A percentile compares a stretch with the other conserved stretches of the same genome.
Conservation (phyloP, 2,113 vertebrate genomes). For the Coryphaenoides rupestris region DNA sequence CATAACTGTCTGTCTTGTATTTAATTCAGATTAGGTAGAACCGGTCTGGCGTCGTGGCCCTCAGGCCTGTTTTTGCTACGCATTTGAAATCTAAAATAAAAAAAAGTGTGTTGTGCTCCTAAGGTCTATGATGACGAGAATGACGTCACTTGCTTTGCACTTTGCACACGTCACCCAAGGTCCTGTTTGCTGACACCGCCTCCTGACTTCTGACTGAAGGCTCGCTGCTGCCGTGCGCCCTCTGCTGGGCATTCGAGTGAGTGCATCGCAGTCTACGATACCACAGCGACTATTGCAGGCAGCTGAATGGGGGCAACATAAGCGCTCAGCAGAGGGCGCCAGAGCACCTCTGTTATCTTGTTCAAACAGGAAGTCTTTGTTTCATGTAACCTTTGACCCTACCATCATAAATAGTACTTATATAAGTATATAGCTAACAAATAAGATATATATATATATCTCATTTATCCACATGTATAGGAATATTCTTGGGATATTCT, state of each 20-base stretch:
- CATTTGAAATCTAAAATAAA: too few species aligned
- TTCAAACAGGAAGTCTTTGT: constrained; percentile 53
- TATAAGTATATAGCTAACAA: not conserved
- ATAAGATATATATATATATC: too few species aligned
- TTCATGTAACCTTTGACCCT: constrained; percentile 18
- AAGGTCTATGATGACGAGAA: constrained; percentile 52
- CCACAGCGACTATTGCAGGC: not conserved
- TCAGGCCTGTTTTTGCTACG: constrained; percentile 12
- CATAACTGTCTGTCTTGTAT: constrained; percentile 41
- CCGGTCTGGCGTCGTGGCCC: constrained; percentile 17
- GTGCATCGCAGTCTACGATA: not conserved
- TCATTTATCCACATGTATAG: too few species aligned
- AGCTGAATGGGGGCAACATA: not conserved
- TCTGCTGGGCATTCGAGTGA: constrained; percentile 46
- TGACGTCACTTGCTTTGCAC: constrained; percentile 64
- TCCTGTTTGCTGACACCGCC: constrained; percentile 48
- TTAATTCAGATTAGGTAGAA: too few species aligned
- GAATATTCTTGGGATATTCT: too few species aligned
- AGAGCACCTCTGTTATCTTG: constrained; percentile 15
- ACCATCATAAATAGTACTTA: not conserved
- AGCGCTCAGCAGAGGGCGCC: constrained; percentile 44
- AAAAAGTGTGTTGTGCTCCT: constrained; percentile 16
- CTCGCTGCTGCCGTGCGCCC: constrained; percentile 48
- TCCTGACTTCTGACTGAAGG: constrained; percentile 30
- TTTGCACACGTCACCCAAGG: constrained; percentile 62